phyloP scores from a whole-genome alignment of 30 jellyfish, hydroid and myxozoan species.

The Mastigias papua region DNA sequence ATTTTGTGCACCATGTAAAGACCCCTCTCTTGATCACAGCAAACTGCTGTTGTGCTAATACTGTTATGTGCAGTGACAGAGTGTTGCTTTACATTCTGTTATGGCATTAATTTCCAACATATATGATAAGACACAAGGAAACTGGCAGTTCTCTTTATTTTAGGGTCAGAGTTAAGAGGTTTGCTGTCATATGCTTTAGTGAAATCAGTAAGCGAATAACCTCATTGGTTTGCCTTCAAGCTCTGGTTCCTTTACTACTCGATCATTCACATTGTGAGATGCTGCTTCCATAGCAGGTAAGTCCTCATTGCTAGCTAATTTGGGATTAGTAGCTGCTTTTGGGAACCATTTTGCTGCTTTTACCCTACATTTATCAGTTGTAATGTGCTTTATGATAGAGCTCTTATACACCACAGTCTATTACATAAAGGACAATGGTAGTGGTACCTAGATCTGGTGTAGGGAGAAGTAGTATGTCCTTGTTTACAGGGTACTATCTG shows the following conservation, averaged over 20 bases:
- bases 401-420: background rate
- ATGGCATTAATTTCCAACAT: constrained; percentile 12
- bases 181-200: background rate
- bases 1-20: constrained; percentile 21
- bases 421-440: no score
- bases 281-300: background rate
- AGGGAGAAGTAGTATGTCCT: no score
- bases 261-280: background rate
- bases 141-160: no score
- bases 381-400: background rate
- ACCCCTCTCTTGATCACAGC: no score
- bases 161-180: no score
- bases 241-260: background rate
- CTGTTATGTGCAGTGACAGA: no score
- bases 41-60: no score
- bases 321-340: background rate
- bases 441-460: no score
- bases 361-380: background rate
- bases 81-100: background rate
- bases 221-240: background rate
- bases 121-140: background rate
- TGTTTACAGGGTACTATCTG: no score
- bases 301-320: background rate
- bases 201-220: background rate
- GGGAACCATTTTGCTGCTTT: background rate